Base-by-base conservation (phyloP, 2,888 invertebrate species). In the Tribolium freemani region DNA sequence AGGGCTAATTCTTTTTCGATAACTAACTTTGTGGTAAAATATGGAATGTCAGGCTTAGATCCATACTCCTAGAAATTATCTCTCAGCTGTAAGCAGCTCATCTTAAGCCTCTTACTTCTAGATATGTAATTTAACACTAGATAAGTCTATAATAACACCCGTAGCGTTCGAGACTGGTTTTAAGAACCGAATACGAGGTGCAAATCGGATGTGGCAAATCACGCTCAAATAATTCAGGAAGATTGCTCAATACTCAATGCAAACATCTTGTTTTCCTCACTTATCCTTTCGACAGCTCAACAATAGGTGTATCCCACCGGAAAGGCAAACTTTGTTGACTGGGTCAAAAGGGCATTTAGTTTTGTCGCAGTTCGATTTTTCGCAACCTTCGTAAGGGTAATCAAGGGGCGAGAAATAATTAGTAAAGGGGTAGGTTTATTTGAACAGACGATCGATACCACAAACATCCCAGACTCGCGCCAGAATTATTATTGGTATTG, bases 401-500 rank as follows among this genome's bases (percentile, higher is more conserved):
- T n/a, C 38, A 38, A 38, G 38, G 38, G 38, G 38, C 38, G 38
- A 38, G 21, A 38, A 38, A 53, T 21, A 58, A 58, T 16, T 58
- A 21, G n/a, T 46, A 9, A 30, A 31, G 38, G 38, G 38, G n/a
- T 13, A 20, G 16, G 38, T 38, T 57, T 57, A 13, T 21, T 53
- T 53, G 16, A 21, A 11, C n/a, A 53, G 10, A 31, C 48, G 26
- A 45, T 60, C 60, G 60, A 60, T 60, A 60, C 56, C 16, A 53
- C 56, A 56, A 56, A 56, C 56, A 31, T 13, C 38, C 53, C 6
- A 48, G 48, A 21, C 53, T 53, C 26, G 21, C 26, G 53, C n/a
- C 8, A n/a, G 16, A 53, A 11, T 48, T 31, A 31, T 58, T 58
- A 60, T 60, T 60, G 11, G 60, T 30, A 60, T 20, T 60, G 60